Evolutionary conservation across 2,113 vertebrate species (phyloP).

Genomic region (Mormyrus iriodes): DNA sequence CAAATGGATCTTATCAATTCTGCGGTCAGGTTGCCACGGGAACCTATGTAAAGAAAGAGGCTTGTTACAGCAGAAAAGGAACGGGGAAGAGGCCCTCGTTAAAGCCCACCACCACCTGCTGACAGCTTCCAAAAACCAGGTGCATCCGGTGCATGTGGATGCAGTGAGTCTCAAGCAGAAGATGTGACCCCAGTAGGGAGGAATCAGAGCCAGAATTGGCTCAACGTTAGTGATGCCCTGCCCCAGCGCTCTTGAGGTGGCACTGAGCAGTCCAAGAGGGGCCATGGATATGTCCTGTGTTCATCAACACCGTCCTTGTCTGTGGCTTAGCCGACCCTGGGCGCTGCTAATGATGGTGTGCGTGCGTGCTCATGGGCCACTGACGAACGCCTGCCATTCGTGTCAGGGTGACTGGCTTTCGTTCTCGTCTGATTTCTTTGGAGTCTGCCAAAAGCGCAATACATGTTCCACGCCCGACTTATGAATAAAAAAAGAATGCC

Average conservation of each 20-base stretch:
- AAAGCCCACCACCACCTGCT: constrained; percentile 9
- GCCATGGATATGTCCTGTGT: neutral
- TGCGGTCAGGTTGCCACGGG: constrained; percentile 18
- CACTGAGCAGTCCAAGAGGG: neutral
- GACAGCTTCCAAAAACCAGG: constrained; percentile 11
- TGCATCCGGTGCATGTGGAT: neutral
- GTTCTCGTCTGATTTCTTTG: neutral
- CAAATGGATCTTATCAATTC: constrained; percentile 28
- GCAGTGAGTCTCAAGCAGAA: neutral
- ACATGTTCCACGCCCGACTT: neutral
- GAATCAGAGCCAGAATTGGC: neutral
- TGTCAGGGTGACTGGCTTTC: neutral
- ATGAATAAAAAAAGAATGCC: neutral
- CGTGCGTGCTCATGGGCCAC: neutral
- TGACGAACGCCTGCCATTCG: neutral
- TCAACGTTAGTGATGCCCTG: too few relatives aligned
- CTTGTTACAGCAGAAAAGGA: neutral
- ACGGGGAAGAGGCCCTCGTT: neutral
- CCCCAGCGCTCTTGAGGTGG: neutral
- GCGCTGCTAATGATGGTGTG: neutral
- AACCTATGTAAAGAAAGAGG: constrained; percentile 15
- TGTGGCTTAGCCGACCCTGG: neutral
- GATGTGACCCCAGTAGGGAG: neutral
- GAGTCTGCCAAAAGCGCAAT: neutral
- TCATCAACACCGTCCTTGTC: neutral